Evolutionary conservation across 2,797 vertebrate species (phyloP).

Genomic region (Cephalopachus bancanus): DNA sequence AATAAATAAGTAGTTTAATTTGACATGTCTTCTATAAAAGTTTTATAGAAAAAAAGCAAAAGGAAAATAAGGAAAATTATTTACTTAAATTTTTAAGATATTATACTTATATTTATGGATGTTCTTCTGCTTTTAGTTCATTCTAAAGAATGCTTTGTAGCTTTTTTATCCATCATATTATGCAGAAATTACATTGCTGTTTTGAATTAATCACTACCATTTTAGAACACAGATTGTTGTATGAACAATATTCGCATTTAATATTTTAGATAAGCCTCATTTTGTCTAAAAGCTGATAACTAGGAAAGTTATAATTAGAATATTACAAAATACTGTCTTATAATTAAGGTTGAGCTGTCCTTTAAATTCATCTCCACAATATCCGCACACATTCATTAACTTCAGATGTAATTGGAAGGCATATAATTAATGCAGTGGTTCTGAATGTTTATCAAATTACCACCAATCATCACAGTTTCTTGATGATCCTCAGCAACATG

Average conservation of each 20-base stretch:
- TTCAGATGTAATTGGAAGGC: conserved; percentile 86
- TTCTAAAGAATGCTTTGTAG: neutral
- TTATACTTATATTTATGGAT: neutral
- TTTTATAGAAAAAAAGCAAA: conserved; percentile 18
- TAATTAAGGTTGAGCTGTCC: conserved; percentile 88
- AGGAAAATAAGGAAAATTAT: neutral
- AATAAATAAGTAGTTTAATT: neutral
- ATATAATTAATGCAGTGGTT: conserved; percentile 87
- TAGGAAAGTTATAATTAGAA: conserved; percentile 86
- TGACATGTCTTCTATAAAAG: neutral
- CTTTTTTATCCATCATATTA: neutral
- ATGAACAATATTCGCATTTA: conserved; percentile 60
- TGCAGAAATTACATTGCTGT: neutral
- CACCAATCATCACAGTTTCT: conserved; percentile 83
- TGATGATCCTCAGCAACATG: conserved; percentile 81
- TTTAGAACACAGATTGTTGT: conserved; percentile 22
- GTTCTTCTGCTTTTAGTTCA: neutral
- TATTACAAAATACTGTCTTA: conserved; percentile 75
- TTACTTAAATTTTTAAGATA: neutral
- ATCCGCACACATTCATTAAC: conserved; percentile 88
- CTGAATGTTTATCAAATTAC: conserved; percentile 88
- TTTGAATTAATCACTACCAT: conserved; percentile 58
- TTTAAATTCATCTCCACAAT: conserved; percentile 87
- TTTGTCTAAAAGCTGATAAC: conserved; percentile 79
- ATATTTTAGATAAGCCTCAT: conserved; percentile 63